Base-by-base conservation (phyloP, 2,113 vertebrate genomes). In the Setophaga coronata region DNA sequence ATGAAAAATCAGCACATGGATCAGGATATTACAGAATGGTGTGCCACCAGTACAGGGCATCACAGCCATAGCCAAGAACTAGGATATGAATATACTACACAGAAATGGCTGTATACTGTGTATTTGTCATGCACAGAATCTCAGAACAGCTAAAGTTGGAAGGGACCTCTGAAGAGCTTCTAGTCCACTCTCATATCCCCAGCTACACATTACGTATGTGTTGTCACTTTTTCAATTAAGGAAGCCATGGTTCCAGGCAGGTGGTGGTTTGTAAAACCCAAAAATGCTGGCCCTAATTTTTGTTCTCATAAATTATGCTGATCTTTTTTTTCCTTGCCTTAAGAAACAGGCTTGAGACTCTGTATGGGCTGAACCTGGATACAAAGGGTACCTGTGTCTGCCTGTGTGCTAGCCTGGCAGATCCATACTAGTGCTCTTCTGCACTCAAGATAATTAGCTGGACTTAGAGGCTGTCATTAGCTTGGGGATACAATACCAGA, bases 61-160 rank as follows among this genome's bases (percentile, higher is more conserved):
- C 85, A 42, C 25, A 45, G 72, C 33, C 10, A 5, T 7, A 77
- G 13, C 23, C 33, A 65, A 42, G 33, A 86, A 54, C 24, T 51
- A 28, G 31, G 45, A 9, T 18, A 38, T 3, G 13, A 92, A 67
- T 23, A 16, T 7, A 38, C 8, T 12, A 19, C 29, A 23, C 4
- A 4, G 34, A 71, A 48, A 70, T 28, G 58, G 47, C 23, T 43
- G 42, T 12, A 17, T 9, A n/a, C 19, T 0, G 0, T 31, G 5
- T 53, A 47, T 76, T 60, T 77, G 64, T 53, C 45, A 40, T 45
- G 45, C 18, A 51, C 31, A 69, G 31, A 47, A 36, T 40, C 56
- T 48, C 31, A 61, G 19, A 81, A 65, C 7, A 61, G 15, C 9
- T 40, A 4, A 66, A 43, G 42, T 2, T 42, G 31, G 40, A 89